These are phyloP conservation scores for Aepyceros melampus DNA, from an alignment of 2,113 vertebrate genomes.

Conservation along the genomic window DNA sequence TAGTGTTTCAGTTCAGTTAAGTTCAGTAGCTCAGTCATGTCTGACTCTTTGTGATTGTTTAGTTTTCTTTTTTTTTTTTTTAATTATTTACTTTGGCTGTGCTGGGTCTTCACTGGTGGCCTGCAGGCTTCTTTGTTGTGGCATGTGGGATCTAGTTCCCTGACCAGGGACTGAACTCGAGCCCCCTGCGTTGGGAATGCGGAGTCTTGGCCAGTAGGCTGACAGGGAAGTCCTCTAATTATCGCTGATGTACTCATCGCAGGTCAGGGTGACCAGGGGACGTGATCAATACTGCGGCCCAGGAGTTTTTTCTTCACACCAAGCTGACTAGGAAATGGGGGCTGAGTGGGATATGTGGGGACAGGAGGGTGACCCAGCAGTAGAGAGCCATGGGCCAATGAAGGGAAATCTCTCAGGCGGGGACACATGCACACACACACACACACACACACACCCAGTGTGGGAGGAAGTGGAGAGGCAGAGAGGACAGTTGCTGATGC, in stretches of 20 bases:
- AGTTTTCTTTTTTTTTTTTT: neutral
- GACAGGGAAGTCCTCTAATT: neutral
- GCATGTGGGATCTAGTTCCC: neutral
- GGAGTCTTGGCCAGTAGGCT: neutral
- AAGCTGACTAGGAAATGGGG: neutral
- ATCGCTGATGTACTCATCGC: neutral
- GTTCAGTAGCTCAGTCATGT: neutral
- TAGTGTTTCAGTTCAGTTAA: neutral
- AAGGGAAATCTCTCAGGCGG: neutral
- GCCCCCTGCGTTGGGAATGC: fast-evolving
- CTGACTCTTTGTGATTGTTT: neutral
- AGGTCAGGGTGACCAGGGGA: neutral
- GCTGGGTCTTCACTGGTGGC: neutral
- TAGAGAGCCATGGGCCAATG: neutral
- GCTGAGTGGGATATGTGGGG: neutral
- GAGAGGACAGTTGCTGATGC: neutral
- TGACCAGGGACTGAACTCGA: neutral
- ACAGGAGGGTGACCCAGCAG: neutral
- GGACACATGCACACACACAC: neutral
- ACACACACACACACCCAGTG: fast-evolving
- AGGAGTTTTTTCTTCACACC: neutral
- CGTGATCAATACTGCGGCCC: too few relatives aligned
- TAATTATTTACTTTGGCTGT: neutral
- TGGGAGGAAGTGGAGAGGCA: too few relatives aligned
- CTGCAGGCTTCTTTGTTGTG: neutral